These are phyloP conservation scores for Pimpla rufipes DNA, from an alignment of 2,888 invertebrate genomes.

Conservation along the genomic window DNA sequence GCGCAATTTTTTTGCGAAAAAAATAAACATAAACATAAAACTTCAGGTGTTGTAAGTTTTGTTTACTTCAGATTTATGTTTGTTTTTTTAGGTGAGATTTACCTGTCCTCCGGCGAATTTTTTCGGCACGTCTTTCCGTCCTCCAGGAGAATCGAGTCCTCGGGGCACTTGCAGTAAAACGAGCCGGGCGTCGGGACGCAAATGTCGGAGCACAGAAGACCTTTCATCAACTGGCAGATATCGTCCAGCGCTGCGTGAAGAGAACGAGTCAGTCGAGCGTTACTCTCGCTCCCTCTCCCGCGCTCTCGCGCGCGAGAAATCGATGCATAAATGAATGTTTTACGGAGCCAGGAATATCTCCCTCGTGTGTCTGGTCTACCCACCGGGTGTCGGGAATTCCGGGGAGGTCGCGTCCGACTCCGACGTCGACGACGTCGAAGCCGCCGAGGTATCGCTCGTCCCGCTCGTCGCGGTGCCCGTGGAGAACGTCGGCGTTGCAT, in stretches of 20 bases:
- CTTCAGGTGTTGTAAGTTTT: too few relatives aligned
- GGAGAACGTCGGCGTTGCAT: slow-evolving; percentile 56
- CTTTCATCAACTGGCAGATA: slow-evolving; percentile 86
- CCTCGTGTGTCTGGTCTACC: slow-evolving; percentile 13
- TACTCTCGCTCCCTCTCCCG: slow-evolving; percentile 26
- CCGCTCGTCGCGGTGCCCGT: slow-evolving; percentile 59
- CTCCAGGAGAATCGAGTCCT: slow-evolving; percentile 89
- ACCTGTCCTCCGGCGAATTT: slow-evolving; percentile 81
- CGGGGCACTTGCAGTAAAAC: slow-evolving; percentile 90
- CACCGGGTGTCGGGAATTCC: slow-evolving; percentile 69
- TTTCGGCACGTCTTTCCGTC: slow-evolving; percentile 90
- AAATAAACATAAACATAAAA: too few relatives aligned
- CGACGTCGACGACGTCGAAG: slow-evolving; percentile 39
- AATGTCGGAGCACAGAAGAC: slow-evolving; percentile 91
- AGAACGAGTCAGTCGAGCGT: slow-evolving; percentile 24
- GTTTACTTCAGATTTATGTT: too few relatives aligned
- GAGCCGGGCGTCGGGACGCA: slow-evolving; percentile 92
- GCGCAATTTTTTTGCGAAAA: too few relatives aligned
- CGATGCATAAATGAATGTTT: slow-evolving; percentile 59
- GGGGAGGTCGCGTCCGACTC: slow-evolving; percentile 60
- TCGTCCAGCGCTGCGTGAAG: slow-evolving; percentile 80
- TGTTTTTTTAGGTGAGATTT: slow-evolving; percentile 12
- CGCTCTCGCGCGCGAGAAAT: slow-evolving; percentile 33
- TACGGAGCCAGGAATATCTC: slow-evolving; percentile 46
- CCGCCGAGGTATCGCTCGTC: slow-evolving; percentile 52